Conservation (phyloP, 2,797 vertebrate genomes). For the Craterocephalus amniculus region DNA sequence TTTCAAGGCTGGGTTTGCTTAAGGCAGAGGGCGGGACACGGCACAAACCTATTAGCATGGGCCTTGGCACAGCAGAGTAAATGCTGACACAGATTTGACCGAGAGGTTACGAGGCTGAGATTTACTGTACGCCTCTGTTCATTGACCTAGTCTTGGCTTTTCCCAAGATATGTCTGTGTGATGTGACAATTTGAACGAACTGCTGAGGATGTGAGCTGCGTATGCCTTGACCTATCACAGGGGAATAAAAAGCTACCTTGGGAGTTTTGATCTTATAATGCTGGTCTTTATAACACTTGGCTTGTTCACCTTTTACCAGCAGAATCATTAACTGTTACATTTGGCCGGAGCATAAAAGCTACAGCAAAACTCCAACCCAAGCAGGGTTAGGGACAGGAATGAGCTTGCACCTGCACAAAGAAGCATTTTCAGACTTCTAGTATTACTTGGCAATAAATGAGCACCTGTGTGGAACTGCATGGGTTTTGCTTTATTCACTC, state of each 20-base stretch:
- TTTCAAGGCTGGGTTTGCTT: slow-evolving; percentile 51
- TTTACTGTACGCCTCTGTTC: slow-evolving; percentile 67
- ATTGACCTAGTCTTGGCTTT: slow-evolving; percentile 71
- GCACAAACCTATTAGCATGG: slow-evolving; percentile 70
- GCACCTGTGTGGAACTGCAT: background rate
- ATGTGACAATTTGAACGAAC: slow-evolving; percentile 64
- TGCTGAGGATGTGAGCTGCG: slow-evolving; percentile 63
- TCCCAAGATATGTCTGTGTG: slow-evolving; percentile 47
- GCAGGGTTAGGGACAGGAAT: slow-evolving; percentile 16
- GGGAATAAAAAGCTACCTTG: slow-evolving; percentile 60
- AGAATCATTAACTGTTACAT: slow-evolving; percentile 61
- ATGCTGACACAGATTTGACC: slow-evolving; percentile 76
- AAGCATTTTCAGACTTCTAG: background rate
- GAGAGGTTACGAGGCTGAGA: slow-evolving; percentile 66
- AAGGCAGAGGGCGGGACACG: slow-evolving; percentile 47
- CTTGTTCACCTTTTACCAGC: slow-evolving; percentile 59
- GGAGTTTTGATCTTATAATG: slow-evolving; percentile 65
- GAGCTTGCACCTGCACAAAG: background rate
- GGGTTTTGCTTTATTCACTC: background rate
- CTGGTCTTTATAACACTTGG: slow-evolving; percentile 63
- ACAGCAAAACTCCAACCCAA: slow-evolving; percentile 20
- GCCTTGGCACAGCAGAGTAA: slow-evolving; percentile 65
- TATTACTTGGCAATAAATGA: background rate
- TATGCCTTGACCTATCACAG: slow-evolving; percentile 67
- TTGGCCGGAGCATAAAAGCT: slow-evolving; percentile 50